Evolutionary conservation across 2,888 invertebrate species (phyloP).

Genomic region (Hyppa rectilinea): DNA sequence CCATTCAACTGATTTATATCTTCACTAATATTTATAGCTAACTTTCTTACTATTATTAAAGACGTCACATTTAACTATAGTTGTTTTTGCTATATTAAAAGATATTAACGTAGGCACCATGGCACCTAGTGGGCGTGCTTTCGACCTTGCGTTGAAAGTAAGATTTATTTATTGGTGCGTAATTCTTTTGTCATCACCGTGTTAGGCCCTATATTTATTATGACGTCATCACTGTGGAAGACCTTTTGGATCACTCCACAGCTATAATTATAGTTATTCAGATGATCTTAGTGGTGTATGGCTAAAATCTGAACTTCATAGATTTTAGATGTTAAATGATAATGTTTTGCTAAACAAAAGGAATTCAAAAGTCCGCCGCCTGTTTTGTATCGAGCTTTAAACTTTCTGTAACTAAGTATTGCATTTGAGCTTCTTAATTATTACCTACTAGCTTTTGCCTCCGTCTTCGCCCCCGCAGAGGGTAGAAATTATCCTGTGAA

Average conservation of each 20-base stretch:
- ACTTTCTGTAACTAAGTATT: neutral
- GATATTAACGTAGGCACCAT: conserved; percentile 73
- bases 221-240: conserved; percentile 48
- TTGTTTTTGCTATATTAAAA: conserved; percentile 39
- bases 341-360: conserved; percentile 9
- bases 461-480: no score
- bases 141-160: conserved; percentile 81
- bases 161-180: conserved; percentile 71
- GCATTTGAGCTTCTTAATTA: neutral
- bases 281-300: conserved; percentile 29
- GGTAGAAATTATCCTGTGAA: no score
- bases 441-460: no score
- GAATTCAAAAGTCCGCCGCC: neutral
- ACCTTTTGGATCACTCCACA: conserved; percentile 38
- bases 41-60: conserved; percentile 51
- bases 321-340: conserved; percentile 17
- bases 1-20: conserved; percentile 38
- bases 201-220: conserved; percentile 69
- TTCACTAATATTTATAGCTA: conserved; percentile 14
- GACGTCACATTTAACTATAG: conserved; percentile 11
- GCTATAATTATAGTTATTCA: conserved; percentile 52
- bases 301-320: neutral
- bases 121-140: conserved; percentile 75
- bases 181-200: conserved; percentile 71
- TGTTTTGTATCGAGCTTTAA: neutral